phyloP scores from a whole-genome alignment of 1,140 invertebrate genomes.

The Pseudomyrmex dendroicus region DNA sequence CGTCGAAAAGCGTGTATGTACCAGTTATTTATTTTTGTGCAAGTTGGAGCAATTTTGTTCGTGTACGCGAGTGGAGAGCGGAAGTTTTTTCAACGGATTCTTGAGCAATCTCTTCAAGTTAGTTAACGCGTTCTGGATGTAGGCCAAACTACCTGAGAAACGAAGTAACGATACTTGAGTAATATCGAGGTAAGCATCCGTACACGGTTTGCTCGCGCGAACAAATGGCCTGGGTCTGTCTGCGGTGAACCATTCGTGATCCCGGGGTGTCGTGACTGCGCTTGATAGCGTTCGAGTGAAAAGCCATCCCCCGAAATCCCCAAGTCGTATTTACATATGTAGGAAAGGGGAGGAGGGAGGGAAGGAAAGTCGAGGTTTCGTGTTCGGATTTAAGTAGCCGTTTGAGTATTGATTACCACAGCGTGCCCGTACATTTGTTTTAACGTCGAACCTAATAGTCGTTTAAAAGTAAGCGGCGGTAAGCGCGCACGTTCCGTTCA shows the following conservation, averaged over 20 bases:
- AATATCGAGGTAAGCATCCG: constrained; percentile 28
- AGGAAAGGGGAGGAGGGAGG: neutral
- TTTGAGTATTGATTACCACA: constrained; percentile 54
- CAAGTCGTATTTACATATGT: constrained; percentile 51
- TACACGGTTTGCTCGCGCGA: constrained; percentile 44
- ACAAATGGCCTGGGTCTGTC: constrained; percentile 64
- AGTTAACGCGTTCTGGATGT: constrained; percentile 5
- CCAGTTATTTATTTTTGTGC: too few relatives aligned
- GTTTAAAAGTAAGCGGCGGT: constrained; percentile 47
- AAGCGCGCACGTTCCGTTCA: neutral
- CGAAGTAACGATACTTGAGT: constrained; percentile 36
- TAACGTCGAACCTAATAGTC: constrained; percentile 50
- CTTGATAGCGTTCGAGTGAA: constrained; percentile 63
- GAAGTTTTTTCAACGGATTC: neutral
- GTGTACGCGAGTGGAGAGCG: too few relatives aligned
- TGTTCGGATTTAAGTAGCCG: constrained; percentile 56
- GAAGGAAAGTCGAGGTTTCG: constrained; percentile 39
- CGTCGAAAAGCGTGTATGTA: neutral
- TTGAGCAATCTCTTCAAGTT: neutral
- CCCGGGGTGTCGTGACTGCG: constrained; percentile 64
- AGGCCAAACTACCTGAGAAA: constrained; percentile 14
- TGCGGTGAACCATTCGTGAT: constrained; percentile 69
- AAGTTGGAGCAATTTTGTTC: too few relatives aligned
- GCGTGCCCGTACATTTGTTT: constrained; percentile 45
- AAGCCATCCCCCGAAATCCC: constrained; percentile 65